Base-by-base conservation (phyloP, 2,113 vertebrate species). In the Rhinogobius similis region DNA sequence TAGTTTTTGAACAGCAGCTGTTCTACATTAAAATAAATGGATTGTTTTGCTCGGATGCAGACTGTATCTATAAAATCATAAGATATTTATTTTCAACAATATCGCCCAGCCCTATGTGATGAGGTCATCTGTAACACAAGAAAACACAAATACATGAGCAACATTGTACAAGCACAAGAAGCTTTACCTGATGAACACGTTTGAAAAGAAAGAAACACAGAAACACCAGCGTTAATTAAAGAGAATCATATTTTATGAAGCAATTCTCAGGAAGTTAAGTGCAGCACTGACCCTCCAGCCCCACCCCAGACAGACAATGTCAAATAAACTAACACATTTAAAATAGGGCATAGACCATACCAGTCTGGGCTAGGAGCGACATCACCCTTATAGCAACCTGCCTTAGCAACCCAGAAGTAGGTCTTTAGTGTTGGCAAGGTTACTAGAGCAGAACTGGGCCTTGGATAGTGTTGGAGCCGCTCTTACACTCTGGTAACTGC, bases 191-290 rank as follows among this genome's bases (percentile, higher is more conserved):
- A 76, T 66, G 6, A 23, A 9, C 65, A 72, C 72, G 83, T 13
- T 24, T 64, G 79, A 73, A 72, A 62, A 76, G 72, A 89, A 90
- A 84, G 83, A 90, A 79, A 86, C 88, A 93, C 87, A 90, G 81
- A 81, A 89, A 86, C 81, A 91, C 79, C 65, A 82, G 62, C 66
- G 50, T 87, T 87, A 84, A 90, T 92, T 90, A 91, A 92, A 93
- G 90, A 93, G 87, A 91, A 89, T 91, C 87, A 92, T 91, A 91
- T 91, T 94, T 93, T 93, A 94, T 93, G 90, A 92, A 93, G 89
- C 92, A 93, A 85, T 92, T 93, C 84, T 93, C 89, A 91, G 85
- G 90, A 92, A 92, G 86, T 91, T 63, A 91, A 90, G 92, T 92
- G 90, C 92, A 93, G 91, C 92, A 92, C 89, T 91, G 90, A 91